Evolutionary conservation across 2,888 invertebrate species (phyloP), one percentile per base, ranked within the genome.

Genomic region (Atherix ibis): DNA sequence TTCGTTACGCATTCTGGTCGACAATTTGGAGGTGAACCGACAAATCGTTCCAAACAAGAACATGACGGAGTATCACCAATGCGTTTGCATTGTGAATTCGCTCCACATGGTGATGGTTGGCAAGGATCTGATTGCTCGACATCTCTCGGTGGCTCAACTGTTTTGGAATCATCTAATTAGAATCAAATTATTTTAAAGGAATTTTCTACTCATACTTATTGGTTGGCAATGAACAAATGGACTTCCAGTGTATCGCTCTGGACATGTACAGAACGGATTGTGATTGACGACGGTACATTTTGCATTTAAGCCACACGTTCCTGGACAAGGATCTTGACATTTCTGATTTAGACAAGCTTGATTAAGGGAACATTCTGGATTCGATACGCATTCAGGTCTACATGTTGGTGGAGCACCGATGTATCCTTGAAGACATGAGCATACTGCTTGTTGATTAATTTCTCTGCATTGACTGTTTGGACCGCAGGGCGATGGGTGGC

Each of bases 321-420:
- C 80, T n/a, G 71, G 67, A 49, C 83, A 84, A 10, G 83, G 82
- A 55, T 83, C 73, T 38, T 69, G 68, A 53, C 84, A 84, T 60
- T 77, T 79, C 43, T 76, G 73, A 52, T 78, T 79, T 37, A 73
- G 71, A 47, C 82, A 82, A 2, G 81, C 77, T 53, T 70, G 65
- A 48, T 74, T 71, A 40, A 66, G 62, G 22, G 73, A 59, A 56
- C 84, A 84, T 50, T 83, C 82, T 1, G 78, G 69, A 46, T 75
- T 79, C 2, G 73, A 69, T 16, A 72, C 64, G 52, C 81, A 82
- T 58, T 81, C 78, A 4, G 81, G 80, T 43, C 77, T 64, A 48
- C 81, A 81, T 25, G 71, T 68, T 13, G 80, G 80, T 27, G 80
- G 79, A 42, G 65, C 69, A 26, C 81, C 81, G 27, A 75, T 62